Base-by-base conservation (phyloP, 2,113 vertebrate genomes). In the Nibea albiflora region DNA sequence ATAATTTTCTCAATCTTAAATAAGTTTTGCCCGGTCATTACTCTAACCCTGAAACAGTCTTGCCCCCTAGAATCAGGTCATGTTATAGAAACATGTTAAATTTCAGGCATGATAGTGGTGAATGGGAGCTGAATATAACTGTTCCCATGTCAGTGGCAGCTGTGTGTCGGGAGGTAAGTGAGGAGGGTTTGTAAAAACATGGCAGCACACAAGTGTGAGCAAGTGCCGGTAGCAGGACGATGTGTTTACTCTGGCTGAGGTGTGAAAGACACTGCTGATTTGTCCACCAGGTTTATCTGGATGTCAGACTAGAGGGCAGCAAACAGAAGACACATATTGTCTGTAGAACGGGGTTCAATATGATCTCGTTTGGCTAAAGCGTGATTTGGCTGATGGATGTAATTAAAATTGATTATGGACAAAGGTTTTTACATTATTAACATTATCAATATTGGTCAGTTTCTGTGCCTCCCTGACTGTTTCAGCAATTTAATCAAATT, bases 231-330 rank as follows among this genome's bases (percentile, higher is more conserved):
- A 78, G 90, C 85, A 76, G 90, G 90, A 85, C 88, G 83, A 83
- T 71, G 77, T 90, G 86, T 95, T 94, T 94, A 92, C 89, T 92
- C 87, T 92, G 80, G 67, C 80, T 9, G 72, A 89, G 90, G 93
- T 93, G 94, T 93, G 92, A 95, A 92, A 84, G 70, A 81, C 77
- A 84, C 76, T 63, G 67, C 81, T 88, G 85, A 90, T 88, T 68
- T 54, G 74, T 85, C 81, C 73, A 83, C 31, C 90, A 90, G 88
- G n/a, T 84, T 76, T 60, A 84, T 81, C 83, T 39, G 84, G 19
- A 61, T 74, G 65, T 69, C 85, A 67, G 47, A 84, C 61, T 24
- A 60, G 44, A 69, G 76, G 53, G n/a, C 72, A 63, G 69, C 1
- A 1, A 44, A 83, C 12, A 24, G 5, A 2, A 54, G 5, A 52